Percentiles rank a stretch among this genome's conserved stretches.
phyloP scores from a whole-genome alignment of 2,113 vertebrate genomes.

The Dolichotis patagonum region DNA sequence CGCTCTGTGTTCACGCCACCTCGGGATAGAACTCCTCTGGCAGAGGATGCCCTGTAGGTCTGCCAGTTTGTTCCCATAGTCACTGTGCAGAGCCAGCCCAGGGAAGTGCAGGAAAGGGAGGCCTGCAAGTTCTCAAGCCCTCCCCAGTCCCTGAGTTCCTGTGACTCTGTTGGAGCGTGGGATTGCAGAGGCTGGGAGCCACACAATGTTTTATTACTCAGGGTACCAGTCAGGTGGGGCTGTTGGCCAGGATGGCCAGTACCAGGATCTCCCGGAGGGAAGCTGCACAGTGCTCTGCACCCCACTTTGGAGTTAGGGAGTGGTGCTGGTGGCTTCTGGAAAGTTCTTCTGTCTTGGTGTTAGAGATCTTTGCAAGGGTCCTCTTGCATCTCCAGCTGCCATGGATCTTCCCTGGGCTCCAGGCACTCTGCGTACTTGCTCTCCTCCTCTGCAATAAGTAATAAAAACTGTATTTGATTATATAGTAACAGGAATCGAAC shows the following conservation, averaged over 20 bases:
- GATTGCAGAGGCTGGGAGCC: background rate
- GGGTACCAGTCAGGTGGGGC: background rate
- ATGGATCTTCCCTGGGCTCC: background rate
- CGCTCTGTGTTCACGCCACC: background rate
- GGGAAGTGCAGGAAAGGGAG: background rate
- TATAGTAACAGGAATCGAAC: too few relatives aligned
- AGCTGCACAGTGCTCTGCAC: background rate
- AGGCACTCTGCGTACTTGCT: background rate
- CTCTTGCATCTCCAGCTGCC: background rate
- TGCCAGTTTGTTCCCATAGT: background rate
- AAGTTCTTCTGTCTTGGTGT: background rate
- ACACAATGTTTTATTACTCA: background rate
- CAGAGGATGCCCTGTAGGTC: background rate
- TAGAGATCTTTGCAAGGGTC: background rate
- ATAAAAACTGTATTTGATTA: conserved; percentile 23
- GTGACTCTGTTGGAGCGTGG: background rate
- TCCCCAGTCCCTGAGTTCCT: background rate
- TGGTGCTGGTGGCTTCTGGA: background rate
- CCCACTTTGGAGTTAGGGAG: background rate
- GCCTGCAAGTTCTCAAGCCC: background rate
- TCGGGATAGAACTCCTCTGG: background rate
- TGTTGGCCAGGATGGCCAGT: background rate
- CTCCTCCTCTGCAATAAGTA: background rate
- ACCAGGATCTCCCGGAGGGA: background rate
- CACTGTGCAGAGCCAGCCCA: background rate